These are phyloP conservation scores for Cuculus canorus DNA, from an alignment of 2,797 vertebrate genomes.

Conservation along the genomic window DNA sequence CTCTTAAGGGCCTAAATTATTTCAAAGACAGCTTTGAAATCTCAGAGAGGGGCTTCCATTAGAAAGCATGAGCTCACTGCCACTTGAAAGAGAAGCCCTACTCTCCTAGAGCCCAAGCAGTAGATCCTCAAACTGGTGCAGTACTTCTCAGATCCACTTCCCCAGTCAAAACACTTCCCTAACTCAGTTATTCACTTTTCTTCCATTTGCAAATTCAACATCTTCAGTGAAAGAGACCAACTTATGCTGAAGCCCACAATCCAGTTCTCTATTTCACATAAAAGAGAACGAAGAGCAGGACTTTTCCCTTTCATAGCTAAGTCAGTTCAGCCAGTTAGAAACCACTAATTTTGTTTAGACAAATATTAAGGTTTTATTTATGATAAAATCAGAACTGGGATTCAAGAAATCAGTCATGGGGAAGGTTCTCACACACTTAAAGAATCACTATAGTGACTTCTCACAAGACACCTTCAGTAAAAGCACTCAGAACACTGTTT, in stretches of 20 bases:
- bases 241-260: neutral
- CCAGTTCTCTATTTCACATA: neutral
- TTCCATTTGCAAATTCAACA: neutral
- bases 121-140: neutral
- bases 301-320: neutral
- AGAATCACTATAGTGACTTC: fast-evolving
- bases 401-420: neutral
- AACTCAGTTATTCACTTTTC: neutral
- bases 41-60: neutral
- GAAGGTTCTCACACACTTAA: neutral
- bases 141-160: neutral
- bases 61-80: neutral
- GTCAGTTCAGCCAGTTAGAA: neutral
- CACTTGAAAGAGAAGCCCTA: neutral
- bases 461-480: neutral
- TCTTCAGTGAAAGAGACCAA: neutral
- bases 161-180: fast-evolving
- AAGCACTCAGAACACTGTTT: neutral
- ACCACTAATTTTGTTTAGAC: neutral
- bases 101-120: neutral
- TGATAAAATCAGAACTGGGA: neutral
- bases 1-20: neutral
- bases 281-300: neutral
- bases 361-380: neutral
- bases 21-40: neutral